Evolutionary conservation across 2,797 vertebrate species (phyloP).

Genomic region (Typhlichthys subterraneus): DNA sequence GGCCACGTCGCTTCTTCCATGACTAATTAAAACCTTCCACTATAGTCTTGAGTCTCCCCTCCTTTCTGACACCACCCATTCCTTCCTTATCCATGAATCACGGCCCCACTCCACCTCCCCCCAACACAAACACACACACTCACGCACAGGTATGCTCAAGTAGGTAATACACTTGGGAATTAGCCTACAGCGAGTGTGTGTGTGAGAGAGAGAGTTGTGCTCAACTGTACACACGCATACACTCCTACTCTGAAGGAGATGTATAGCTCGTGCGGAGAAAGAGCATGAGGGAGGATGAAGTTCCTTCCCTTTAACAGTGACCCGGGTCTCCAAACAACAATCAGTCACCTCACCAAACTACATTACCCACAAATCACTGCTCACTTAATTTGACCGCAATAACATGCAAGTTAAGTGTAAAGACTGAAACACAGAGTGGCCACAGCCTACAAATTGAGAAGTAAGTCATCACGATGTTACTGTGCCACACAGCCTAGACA

Average conservation of each 20-base stretch:
- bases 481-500: constrained; percentile 27
- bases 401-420: not conserved
- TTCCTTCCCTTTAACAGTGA: constrained; percentile 27
- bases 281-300: not conserved
- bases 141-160: not conserved
- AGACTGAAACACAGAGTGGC: no score
- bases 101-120: constrained; percentile 21
- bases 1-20: constrained; percentile 65
- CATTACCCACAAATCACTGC: constrained; percentile 15
- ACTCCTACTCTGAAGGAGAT: not conserved
- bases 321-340: constrained; percentile 26
- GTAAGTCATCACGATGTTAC: constrained; percentile 22
- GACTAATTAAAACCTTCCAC: constrained; percentile 76
- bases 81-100: constrained; percentile 28
- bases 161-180: not conserved
- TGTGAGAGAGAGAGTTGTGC: not conserved
- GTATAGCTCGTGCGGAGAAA: not conserved
- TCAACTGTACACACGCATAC: not conserved
- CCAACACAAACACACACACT: constrained; percentile 16
- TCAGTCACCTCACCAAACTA: constrained; percentile 29
- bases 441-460: constrained; percentile 27
- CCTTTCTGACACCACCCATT: constrained; percentile 55
- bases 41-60: constrained; percentile 27
- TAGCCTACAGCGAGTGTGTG: not conserved
- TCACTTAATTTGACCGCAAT: constrained; percentile 4